phyloP scores from a whole-genome alignment of 2,888 invertebrate species.

The Xiphydria camelus region DNA sequence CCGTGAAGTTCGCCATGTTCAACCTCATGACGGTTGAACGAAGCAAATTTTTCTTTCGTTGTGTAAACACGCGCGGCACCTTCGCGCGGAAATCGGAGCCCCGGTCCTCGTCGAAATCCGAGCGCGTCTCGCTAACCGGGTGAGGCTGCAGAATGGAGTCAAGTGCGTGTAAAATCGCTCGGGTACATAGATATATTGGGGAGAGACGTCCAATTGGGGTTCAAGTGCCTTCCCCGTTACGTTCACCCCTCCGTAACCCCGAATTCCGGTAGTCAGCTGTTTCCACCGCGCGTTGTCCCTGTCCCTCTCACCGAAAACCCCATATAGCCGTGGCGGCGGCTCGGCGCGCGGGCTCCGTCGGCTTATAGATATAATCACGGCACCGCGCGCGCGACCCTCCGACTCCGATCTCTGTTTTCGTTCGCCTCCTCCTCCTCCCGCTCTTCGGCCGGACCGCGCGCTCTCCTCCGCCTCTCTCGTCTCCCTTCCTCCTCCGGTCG shows the following conservation, averaged over 20 bases:
- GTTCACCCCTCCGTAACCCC: conserved; percentile 47
- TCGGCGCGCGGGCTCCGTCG: too few species aligned
- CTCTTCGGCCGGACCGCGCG: conserved; percentile 17
- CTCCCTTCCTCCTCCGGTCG: too few species aligned
- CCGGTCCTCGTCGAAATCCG: conserved; percentile 14
- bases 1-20: too few species aligned
- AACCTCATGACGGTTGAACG: too few species aligned
- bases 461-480: conserved; percentile 21
- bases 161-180: conserved; percentile 66
- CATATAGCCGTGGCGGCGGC: too few species aligned
- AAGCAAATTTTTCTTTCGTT: too few species aligned
- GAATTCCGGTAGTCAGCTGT: conserved; percentile 55
- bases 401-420: too few species aligned
- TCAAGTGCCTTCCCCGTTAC: conserved; percentile 40
- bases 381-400: too few species aligned
- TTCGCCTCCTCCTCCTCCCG: too few species aligned
- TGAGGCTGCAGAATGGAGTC: conserved; percentile 58
- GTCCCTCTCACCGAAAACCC: conserved; percentile 9
- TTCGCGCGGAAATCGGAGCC: conserved; percentile 7
- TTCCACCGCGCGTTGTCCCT: conserved; percentile 29
- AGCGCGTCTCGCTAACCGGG: neutral
- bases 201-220: conserved; percentile 48
- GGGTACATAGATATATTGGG: conserved; percentile 51
- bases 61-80: too few species aligned
- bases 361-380: too few species aligned